phyloP scores from a whole-genome alignment of 2,113 vertebrate genomes.

The Syrmaticus mikado region DNA sequence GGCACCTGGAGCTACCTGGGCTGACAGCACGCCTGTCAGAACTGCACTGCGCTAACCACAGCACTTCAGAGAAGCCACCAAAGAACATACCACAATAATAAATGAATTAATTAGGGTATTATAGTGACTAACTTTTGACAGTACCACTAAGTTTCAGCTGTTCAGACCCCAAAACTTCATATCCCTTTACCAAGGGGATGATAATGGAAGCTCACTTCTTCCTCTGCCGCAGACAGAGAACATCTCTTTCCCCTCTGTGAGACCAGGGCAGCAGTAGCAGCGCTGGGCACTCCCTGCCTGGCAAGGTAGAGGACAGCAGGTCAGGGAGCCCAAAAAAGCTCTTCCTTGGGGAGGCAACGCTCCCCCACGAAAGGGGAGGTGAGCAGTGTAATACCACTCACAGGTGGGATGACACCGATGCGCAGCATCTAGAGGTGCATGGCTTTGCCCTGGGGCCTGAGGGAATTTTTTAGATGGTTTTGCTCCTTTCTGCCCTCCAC shows the following conservation, averaged over 20 bases:
- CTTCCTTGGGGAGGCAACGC: background rate
- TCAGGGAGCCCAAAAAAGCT: background rate
- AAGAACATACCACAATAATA: background rate
- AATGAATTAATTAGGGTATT: background rate
- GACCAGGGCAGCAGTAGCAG: background rate
- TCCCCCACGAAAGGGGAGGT: background rate
- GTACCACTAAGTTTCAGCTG: background rate
- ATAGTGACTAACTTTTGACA: background rate
- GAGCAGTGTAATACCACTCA: background rate
- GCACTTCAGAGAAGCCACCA: background rate
- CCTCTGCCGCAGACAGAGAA: background rate
- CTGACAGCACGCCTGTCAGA: fast-evolving
- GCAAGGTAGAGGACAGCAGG: background rate
- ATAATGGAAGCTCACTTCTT: background rate
- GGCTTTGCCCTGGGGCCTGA: background rate
- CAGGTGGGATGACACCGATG: background rate
- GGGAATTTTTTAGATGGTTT: background rate
- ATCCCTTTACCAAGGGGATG: background rate
- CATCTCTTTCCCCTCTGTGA: background rate
- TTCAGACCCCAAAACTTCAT: background rate
- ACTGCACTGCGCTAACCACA: background rate
- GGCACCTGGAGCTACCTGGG: fast-evolving
- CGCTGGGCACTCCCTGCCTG: background rate
- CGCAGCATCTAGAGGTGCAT: background rate
- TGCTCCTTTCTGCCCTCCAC: background rate